Percentiles rank a stretch among this genome's conserved stretches.
Conservation (phyloP, 2,113 vertebrate genomes). For the Chaetorhynchus papuensis region DNA sequence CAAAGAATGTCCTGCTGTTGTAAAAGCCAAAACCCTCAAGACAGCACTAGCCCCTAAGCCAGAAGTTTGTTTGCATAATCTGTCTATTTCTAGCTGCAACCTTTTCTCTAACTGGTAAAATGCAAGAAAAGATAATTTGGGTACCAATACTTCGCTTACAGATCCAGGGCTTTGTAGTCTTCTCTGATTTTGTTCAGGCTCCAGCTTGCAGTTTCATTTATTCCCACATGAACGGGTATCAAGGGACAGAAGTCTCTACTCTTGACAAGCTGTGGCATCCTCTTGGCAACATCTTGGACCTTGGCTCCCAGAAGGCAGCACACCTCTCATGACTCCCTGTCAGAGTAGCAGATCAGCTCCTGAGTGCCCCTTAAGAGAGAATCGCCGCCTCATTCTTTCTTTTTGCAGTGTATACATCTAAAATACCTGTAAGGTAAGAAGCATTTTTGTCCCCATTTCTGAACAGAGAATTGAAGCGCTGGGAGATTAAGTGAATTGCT, state of each 20-base stretch:
- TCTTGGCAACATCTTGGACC: neutral
- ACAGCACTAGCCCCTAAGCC: neutral
- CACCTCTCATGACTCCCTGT: neutral
- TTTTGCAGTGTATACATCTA: neutral
- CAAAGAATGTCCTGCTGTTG: rapidly evolving
- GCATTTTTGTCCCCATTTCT: neutral
- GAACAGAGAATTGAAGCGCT: neutral
- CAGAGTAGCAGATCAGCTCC: neutral
- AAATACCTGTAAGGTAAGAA: neutral
- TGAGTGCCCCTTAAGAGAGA: neutral
- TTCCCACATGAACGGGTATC: neutral
- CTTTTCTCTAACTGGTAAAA: neutral
- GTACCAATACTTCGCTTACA: neutral
- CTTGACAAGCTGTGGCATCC: neutral
- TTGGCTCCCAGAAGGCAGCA: neutral
- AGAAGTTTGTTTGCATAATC: neutral
- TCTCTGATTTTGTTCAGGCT: neutral
- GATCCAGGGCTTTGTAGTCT: neutral
- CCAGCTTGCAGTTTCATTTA: neutral
- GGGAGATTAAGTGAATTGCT: neutral
- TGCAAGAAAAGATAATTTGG: neutral
- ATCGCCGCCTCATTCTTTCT: neutral
- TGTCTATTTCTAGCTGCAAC: neutral
- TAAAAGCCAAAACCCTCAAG: neutral
- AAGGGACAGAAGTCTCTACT: neutral